These are phyloP conservation scores for Fundulus diaphanus DNA, from an alignment of 2,797 vertebrate species.

Conservation along the genomic window DNA sequence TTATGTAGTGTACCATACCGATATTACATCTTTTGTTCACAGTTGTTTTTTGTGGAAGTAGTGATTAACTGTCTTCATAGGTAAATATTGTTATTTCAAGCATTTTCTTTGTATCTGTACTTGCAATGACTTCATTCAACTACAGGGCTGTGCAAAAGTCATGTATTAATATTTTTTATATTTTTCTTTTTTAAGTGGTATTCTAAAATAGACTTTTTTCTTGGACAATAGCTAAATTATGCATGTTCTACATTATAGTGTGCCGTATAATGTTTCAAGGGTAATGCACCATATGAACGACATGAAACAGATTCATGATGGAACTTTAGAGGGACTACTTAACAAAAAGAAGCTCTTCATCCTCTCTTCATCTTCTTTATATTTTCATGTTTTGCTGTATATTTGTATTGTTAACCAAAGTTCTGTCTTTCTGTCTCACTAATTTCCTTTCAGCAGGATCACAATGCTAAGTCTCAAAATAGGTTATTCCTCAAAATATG, in stretches of 20 bases:
- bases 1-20: background rate
- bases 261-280: background rate
- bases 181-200: background rate
- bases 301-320: background rate
- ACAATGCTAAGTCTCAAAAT: no score
- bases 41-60: background rate
- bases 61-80: no score
- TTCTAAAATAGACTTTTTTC: background rate
- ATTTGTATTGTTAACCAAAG: background rate
- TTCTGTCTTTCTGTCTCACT: no score
- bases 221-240: background rate
- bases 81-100: no score
- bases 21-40: background rate
- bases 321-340: background rate
- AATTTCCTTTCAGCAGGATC: no score
- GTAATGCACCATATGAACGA: background rate
- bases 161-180: no score
- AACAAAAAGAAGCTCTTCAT: background rate
- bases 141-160: no score
- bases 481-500: no score
- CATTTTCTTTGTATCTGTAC: no score
- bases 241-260: background rate
- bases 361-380: background rate
- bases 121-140: no score
- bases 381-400: background rate